Evolutionary conservation across 2,888 invertebrate species (phyloP).

Genomic region (Drosophila pseudotalamancana): DNA sequence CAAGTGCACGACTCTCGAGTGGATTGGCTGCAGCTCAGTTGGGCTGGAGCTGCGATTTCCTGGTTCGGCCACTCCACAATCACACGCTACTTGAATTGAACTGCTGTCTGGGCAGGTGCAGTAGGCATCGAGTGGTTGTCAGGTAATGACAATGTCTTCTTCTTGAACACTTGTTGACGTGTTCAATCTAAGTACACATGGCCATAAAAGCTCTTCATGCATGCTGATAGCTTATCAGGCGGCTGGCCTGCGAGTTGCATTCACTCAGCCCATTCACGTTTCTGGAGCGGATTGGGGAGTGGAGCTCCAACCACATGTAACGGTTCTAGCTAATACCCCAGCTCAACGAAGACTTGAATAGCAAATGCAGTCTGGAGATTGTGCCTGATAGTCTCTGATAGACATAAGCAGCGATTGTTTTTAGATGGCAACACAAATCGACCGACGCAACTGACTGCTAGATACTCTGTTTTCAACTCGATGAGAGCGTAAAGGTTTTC

Average conservation of each 20-base stretch:
- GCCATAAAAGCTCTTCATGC: not conserved
- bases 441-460: not conserved
- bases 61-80: constrained; percentile 23
- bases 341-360: constrained; percentile 32
- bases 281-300: not conserved
- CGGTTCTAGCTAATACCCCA: constrained; percentile 3
- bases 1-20: constrained; percentile 39
- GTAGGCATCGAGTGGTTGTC: constrained; percentile 25
- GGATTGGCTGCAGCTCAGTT: constrained; percentile 45
- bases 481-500: too few relatives aligned
- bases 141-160: constrained; percentile 27
- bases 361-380: constrained; percentile 1
- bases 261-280: not conserved
- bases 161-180: constrained; percentile 12
- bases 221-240: constrained; percentile 22
- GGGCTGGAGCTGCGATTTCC: constrained; percentile 71
- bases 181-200: not conserved
- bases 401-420: not conserved
- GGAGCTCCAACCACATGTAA: not conserved
- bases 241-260: not conserved
- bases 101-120: constrained; percentile 25
- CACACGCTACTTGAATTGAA: constrained; percentile 72
- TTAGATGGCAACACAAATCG: not conserved
- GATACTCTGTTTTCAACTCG: not conserved
- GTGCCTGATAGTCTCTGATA: not conserved